Evolutionary conservation across 2,113 vertebrate genomes (phyloP).

Genomic region (Pelobates fuscus): DNA sequence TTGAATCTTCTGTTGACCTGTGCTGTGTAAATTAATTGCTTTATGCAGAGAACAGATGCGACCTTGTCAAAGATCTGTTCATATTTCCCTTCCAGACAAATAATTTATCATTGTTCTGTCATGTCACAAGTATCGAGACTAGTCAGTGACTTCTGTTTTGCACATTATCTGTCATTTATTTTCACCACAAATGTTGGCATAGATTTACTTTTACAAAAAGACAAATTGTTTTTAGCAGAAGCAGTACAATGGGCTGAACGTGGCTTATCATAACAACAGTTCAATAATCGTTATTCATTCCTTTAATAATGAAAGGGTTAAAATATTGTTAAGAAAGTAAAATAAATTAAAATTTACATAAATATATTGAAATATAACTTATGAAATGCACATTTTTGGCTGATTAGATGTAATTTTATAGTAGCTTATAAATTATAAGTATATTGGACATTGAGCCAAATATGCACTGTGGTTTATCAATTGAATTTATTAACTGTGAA

Average conservation of each 20-base stretch:
- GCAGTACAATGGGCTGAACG: neutral
- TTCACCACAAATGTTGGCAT: neutral
- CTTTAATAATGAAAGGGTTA: no score
- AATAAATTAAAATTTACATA: no score
- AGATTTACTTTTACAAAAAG: neutral
- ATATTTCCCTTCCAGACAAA: conserved; percentile 42
- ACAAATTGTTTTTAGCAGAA: neutral
- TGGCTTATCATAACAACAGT: neutral
- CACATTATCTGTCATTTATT: conserved; percentile 10
- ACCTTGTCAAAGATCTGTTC: conserved; percentile 46
- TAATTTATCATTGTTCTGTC: conserved; percentile 50
- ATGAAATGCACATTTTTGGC: no score
- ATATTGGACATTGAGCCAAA: no score
- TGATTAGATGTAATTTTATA: no score
- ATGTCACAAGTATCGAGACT: conserved; percentile 38
- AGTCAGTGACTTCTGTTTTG: conserved; percentile 25
- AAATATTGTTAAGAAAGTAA: no score
- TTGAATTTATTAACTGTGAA: no score
- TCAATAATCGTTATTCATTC: no score
- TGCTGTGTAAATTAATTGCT: conserved; percentile 46
- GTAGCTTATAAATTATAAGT: no score
- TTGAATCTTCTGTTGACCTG: conserved; percentile 21
- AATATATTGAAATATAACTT: no score
- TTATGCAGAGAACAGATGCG: conserved; percentile 46
- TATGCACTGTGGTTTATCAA: no score